These are phyloP conservation scores for Cotesia vestalis DNA, from an alignment of 1,140 invertebrate species.

Conservation along the genomic window DNA sequence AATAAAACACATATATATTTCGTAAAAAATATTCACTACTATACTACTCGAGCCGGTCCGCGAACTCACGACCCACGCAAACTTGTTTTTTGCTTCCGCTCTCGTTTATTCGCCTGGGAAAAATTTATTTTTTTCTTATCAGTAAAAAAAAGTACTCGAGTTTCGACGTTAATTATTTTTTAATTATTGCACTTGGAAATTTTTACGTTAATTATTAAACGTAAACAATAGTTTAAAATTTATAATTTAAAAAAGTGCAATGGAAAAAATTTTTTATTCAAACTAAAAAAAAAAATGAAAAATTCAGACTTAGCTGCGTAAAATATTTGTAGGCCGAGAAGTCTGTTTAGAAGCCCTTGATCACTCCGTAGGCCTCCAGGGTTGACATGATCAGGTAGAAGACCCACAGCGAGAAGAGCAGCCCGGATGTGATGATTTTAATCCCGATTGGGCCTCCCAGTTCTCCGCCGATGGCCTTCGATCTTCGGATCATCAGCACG, in stretches of 20 bases:
- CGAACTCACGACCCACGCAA: constrained; percentile 8
- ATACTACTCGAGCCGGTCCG: not conserved
- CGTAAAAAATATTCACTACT: not conserved
- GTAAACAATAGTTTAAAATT: no score
- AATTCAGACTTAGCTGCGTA: no score
- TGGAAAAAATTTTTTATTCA: no score
- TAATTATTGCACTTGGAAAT: no score
- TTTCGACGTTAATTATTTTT: no score
- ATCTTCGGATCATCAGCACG: constrained; percentile 83
- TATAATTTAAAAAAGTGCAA: no score
- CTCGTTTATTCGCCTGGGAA: constrained; percentile 6
- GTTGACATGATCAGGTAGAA: constrained; percentile 91
- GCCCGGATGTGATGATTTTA: constrained; percentile 80
- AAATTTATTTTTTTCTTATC: constrained; percentile 2
- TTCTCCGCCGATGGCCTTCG: constrained; percentile 86
- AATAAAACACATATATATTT: not conserved
- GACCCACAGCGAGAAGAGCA: constrained; percentile 90
- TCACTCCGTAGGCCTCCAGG: constrained; percentile 90
- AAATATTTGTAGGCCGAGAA: constrained; percentile 41
- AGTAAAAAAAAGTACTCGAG: no score
- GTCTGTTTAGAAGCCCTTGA: constrained; percentile 80
- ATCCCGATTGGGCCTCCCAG: constrained; percentile 83
- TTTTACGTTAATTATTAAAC: no score
- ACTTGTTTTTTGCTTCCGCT: constrained; percentile 7
- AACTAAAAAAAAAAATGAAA: no score